These are phyloP conservation scores for Cheilinus undulatus DNA, from an alignment of 2,113 vertebrate species.

Conservation along the genomic window DNA sequence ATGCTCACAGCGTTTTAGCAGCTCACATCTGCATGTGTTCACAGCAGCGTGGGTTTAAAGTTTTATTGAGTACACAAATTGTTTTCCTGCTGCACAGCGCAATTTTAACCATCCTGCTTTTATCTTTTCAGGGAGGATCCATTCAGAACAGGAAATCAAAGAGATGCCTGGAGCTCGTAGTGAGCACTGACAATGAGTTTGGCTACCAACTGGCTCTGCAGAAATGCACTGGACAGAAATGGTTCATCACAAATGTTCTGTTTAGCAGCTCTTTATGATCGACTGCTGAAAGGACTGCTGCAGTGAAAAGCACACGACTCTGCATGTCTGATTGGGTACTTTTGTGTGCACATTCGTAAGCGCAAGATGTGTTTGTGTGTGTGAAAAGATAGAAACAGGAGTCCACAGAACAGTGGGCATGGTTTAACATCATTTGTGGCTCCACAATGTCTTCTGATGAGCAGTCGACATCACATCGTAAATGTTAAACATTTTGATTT, in stretches of 20 bases:
- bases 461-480: conserved; percentile 71
- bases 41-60: conserved; percentile 47
- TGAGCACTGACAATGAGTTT: conserved; percentile 91
- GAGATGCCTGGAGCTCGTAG: conserved; percentile 95
- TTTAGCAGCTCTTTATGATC: conserved; percentile 86
- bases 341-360: conserved; percentile 12
- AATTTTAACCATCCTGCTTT: conserved; percentile 59
- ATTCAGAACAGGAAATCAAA: conserved; percentile 98
- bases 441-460: conserved; percentile 68
- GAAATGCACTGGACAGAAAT: conserved; percentile 95
- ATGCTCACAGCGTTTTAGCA: conserved; percentile 34
- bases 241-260: conserved; percentile 94
- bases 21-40: conserved; percentile 47
- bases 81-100: conserved; percentile 35
- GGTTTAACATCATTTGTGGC: conserved; percentile 51
- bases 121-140: conserved; percentile 89
- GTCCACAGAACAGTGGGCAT: conserved; percentile 8
- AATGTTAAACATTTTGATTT: conserved; percentile 84
- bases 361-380: conserved; percentile 3
- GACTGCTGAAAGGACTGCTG: conserved; percentile 30
- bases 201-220: conserved; percentile 94
- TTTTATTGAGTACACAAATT: conserved; percentile 33
- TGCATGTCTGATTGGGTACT: conserved; percentile 30
- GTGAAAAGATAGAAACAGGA: conserved; percentile 17
- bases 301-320: conserved; percentile 46